Base-by-base conservation (phyloP, 2,797 vertebrate species). In the Margarornis squamiger region DNA sequence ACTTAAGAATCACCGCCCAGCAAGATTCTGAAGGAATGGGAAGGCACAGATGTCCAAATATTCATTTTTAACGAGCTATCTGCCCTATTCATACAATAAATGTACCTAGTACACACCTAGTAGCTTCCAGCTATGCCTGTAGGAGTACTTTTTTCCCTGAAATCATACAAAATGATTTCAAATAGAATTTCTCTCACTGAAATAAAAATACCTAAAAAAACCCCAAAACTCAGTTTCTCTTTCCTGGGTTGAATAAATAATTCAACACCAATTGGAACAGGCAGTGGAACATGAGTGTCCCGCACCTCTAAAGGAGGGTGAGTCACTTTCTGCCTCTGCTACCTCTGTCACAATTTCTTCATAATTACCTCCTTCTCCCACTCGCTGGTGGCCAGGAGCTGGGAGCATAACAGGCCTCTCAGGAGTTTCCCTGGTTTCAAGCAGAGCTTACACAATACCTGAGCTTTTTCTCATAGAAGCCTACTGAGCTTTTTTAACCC, bases 191-290 rank as follows among this genome's bases (percentile, higher is more conserved):
- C 12, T 20, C 38, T 65, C 30, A 41, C 0, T 61, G 30, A 87
- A 84, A 71, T 58, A 46, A 18, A n/a, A 45, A 45, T 11, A 26
- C 43, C 21, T 23, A 1, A 26, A 45, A 45, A 45, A 24, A 8
- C 11, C 22, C 32, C 14, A 23, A 34, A 46, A 46, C 20, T 86
- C 38, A 46, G 21, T 82, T 71, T 92, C 51, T 93, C 13, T 27
- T 92, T 90, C 17, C 48, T 61, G 15, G 5, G 29, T 21, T 66
- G 43, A 93, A 90, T 92, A 93, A 95, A 86, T 95, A 92, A 91
- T 91, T 91, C 67, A 91, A 32, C 34, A 85, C 2, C 0, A 2
- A 59, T 15, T 86, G 55, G 16, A 88, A 51, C 48, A 63, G 59
- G 41, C 38, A 71, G 23, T 57, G 45, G 38, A 93, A 94, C 20